A percentile compares a stretch with the other conserved stretches of the same genome.
phyloP scores from a whole-genome alignment of 2,888 invertebrate genomes.

The Stenoptilia bipunctidactyla region DNA sequence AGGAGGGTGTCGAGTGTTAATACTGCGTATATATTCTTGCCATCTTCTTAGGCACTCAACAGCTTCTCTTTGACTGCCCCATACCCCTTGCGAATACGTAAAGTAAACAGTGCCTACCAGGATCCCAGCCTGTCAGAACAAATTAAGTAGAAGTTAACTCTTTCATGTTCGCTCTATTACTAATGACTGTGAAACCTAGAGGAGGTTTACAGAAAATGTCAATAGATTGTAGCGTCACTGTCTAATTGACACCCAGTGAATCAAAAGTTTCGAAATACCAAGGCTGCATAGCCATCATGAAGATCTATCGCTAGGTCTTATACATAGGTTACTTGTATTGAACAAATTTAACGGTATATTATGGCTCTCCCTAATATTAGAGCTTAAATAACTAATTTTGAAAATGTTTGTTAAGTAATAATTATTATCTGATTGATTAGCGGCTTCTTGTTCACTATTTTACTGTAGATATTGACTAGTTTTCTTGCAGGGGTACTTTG shows the following conservation, averaged over 20 bases:
- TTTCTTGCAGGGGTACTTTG: too few species aligned
- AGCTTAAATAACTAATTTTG: too few species aligned
- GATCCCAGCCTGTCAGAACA: constrained; percentile 49
- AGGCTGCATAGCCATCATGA: constrained; percentile 11
- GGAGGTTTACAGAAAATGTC: constrained; percentile 26
- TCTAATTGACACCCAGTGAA: constrained; percentile 11
- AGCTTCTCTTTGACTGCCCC: constrained; percentile 56
- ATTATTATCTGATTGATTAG: too few species aligned
- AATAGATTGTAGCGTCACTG: constrained; percentile 6
- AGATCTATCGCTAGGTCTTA: constrained; percentile 7
- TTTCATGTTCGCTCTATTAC: constrained; percentile 19
- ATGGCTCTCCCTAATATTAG: too few species aligned
- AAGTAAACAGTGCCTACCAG: constrained; percentile 54
- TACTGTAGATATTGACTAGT: too few species aligned
- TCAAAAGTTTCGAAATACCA: constrained; percentile 20
- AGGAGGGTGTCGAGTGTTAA: constrained; percentile 53
- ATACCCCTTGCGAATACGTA: constrained; percentile 59
- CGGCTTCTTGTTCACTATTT: too few species aligned
- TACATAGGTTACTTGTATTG: neutral
- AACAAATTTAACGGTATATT: too few species aligned
- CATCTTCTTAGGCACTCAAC: constrained; percentile 54
- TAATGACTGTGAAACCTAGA: constrained; percentile 34
- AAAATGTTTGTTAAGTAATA: too few species aligned
- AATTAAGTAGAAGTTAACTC: constrained; percentile 9
- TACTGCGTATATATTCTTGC: constrained; percentile 51